Conservation (phyloP, 2,113 vertebrate species). For the Deroptyus accipitrinus region DNA sequence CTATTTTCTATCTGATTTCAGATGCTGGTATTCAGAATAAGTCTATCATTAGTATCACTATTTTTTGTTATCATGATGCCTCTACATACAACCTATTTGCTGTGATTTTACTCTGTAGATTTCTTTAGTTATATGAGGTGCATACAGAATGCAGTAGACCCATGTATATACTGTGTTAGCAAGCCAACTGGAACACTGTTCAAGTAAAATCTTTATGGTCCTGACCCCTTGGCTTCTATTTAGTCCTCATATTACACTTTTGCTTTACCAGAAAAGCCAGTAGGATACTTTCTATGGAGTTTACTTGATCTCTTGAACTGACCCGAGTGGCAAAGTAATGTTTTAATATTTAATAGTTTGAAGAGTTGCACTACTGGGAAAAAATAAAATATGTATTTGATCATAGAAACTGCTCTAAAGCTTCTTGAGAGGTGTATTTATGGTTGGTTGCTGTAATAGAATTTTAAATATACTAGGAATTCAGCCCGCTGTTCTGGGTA, state of each 20-base stretch:
- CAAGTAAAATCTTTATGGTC: not conserved
- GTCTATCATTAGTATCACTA: not conserved
- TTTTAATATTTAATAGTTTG: conserved; percentile 67
- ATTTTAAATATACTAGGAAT: conserved; percentile 50
- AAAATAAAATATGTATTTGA: conserved; percentile 48
- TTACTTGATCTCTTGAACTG: conserved; percentile 22
- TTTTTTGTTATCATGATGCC: not conserved
- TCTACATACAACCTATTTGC: not conserved
- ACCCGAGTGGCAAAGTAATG: conserved; percentile 27
- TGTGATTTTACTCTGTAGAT: not conserved
- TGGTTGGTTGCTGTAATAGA: conserved; percentile 52
- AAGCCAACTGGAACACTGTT: not conserved
- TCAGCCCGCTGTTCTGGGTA: conserved; percentile 21
- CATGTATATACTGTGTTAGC: not conserved
- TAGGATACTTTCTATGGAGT: not conserved
- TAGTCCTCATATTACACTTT: not conserved
- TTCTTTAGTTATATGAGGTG: not conserved
- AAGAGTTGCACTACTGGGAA: conserved; percentile 10
- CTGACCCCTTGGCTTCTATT: not conserved
- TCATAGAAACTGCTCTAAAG: conserved; percentile 38
- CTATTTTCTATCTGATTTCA: not conserved
- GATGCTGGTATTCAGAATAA: not conserved
- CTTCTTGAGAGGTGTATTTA: conserved; percentile 48
- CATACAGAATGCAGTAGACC: not conserved
- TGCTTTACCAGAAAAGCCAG: not conserved